Percentiles rank a stretch among this genome's conserved stretches.
phyloP scores from a whole-genome alignment of 2,888 invertebrate species.

The Rotaria macrura region DNA sequence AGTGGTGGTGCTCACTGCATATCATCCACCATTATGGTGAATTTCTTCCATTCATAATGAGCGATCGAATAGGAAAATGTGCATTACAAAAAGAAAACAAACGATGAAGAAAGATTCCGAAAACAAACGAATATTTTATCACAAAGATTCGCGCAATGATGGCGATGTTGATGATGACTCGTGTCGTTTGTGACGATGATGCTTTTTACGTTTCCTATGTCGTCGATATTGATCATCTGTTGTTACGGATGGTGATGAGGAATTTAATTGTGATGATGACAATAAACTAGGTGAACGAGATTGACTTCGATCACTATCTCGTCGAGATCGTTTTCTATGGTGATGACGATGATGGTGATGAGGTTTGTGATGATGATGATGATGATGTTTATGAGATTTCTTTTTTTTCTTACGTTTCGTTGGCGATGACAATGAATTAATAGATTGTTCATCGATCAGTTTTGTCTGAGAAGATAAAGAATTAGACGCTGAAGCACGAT shows the following conservation, averaged over 20 bases:
- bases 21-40: background rate
- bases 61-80: background rate
- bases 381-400: background rate
- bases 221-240: background rate
- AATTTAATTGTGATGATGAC: background rate
- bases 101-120: background rate
- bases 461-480: background rate
- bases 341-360: background rate
- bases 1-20: slow-evolving; percentile 15
- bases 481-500: background rate
- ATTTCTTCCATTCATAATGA: background rate
- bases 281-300: background rate
- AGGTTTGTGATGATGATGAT: background rate
- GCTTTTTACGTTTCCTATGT: background rate
- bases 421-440: background rate
- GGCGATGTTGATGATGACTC: background rate
- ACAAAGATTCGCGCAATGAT: background rate
- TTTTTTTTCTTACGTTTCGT: background rate
- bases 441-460: background rate
- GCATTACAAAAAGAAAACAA: background rate
- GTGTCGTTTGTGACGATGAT: background rate
- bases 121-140: background rate
- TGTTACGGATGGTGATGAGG: background rate
- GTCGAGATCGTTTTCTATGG: background rate
- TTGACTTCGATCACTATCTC: background rate